These are phyloP conservation scores for Eurystomus glaucurus DNA, from an alignment of 2,797 vertebrate species.

Conservation along the genomic window DNA sequence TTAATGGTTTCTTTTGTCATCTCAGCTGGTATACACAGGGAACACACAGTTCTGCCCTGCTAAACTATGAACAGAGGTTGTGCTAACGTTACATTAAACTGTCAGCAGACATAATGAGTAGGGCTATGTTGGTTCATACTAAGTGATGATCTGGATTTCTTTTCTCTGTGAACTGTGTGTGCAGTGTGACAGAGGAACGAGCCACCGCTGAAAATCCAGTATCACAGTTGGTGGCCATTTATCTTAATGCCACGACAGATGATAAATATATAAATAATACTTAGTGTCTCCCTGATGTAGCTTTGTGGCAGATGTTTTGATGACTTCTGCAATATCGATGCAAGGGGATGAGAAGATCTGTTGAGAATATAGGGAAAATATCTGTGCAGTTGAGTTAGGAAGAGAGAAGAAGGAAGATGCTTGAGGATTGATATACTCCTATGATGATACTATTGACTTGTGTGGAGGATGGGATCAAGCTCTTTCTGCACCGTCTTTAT, in stretches of 20 bases:
- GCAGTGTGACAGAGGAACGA: not conserved
- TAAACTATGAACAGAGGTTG: not conserved
- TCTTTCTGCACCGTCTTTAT: not conserved
- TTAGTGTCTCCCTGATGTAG: not conserved
- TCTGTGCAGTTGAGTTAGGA: not conserved
- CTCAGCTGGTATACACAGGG: not conserved
- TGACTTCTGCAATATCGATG: not conserved
- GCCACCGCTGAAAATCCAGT: not conserved
- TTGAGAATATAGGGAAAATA: not conserved
- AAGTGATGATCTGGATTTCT: not conserved
- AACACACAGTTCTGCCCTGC: not conserved
- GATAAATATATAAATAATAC: not conserved
- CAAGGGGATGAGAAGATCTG: not conserved
- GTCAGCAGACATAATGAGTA: not conserved
- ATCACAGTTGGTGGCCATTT: not conserved
- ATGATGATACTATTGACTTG: not conserved
- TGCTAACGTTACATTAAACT: not conserved
- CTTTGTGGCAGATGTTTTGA: not conserved
- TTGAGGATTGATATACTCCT: not conserved
- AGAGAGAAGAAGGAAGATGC: not conserved
- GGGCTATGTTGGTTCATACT: not conserved
- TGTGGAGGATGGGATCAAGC: not conserved
- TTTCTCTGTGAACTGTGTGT: not conserved
- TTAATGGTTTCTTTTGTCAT: slow-evolving; percentile 39
- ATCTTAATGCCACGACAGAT: not conserved